A percentile compares a stretch with the other conserved stretches of the same genome.
Evolutionary conservation across 1,140 invertebrate genomes (phyloP).

Genomic region (Lordiphosa stackelbergi): DNA sequence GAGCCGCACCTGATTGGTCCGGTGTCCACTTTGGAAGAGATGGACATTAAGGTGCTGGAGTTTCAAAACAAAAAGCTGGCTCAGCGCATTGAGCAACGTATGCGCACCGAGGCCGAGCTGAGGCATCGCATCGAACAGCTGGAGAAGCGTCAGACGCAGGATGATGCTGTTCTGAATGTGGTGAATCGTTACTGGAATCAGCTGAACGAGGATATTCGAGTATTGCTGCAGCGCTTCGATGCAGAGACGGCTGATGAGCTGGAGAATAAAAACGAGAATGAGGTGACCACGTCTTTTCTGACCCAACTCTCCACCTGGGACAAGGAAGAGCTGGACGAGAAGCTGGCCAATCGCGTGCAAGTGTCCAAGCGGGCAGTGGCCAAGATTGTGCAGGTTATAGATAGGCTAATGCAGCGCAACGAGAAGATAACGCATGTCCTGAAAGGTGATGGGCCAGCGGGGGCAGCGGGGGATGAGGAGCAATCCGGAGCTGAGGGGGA

Average conservation of each 20-base stretch:
- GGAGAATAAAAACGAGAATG: conserved; percentile 97
- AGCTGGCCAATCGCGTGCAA: conserved; percentile 94
- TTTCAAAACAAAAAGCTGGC: conserved; percentile 98
- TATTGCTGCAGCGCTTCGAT: conserved; percentile 96
- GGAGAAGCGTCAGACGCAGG: conserved; percentile 97
- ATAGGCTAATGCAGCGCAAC: conserved; percentile 94
- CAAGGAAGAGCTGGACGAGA: conserved; percentile 97
- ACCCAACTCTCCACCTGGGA: conserved; percentile 98
- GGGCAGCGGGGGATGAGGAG: conserved; percentile 33
- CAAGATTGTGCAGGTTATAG: conserved; percentile 97
- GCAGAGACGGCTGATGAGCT: conserved; percentile 97
- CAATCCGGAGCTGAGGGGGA: conserved; percentile 28
- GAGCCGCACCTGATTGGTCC: conserved; percentile 94
- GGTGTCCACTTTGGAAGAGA: conserved; percentile 95
- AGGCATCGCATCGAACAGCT: conserved; percentile 96
- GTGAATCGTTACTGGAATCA: conserved; percentile 99
- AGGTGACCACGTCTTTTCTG: conserved; percentile 96
- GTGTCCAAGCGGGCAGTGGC: conserved; percentile 95
- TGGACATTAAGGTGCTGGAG: conserved; percentile 97
- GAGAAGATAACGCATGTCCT: conserved; percentile 93
- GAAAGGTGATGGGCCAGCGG: conserved; percentile 83
- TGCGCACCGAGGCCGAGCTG: conserved; percentile 92
- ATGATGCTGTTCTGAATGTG: conserved; percentile 98
- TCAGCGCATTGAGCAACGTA: conserved; percentile 93
- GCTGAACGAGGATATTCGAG: conserved; percentile 96